Percentiles rank a stretch among this genome's conserved stretches.
These are phyloP conservation scores for Eonycteris spelaea DNA, from an alignment of 2,113 vertebrate species.

Conservation along the genomic window DNA sequence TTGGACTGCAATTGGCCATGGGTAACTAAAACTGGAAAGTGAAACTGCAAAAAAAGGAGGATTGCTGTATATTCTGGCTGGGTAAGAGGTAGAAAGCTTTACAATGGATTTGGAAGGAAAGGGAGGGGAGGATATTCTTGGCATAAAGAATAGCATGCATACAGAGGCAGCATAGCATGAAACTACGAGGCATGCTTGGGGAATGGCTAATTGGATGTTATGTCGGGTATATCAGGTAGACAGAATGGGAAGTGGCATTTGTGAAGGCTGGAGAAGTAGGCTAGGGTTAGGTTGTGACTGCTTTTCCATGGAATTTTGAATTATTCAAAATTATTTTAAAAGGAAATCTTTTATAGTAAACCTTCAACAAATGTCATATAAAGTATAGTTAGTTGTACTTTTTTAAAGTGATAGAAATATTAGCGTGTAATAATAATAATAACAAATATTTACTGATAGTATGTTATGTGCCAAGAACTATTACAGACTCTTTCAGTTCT, in stretches of 20 bases:
- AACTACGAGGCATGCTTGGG: background rate
- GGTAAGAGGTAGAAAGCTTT: background rate
- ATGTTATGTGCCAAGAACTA: background rate
- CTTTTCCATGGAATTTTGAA: background rate
- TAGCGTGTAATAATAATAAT: background rate
- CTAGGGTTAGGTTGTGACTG: background rate
- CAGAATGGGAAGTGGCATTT: background rate
- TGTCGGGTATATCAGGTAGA: background rate
- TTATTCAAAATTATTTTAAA: background rate
- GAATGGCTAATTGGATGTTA: background rate
- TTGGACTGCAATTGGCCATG: background rate
- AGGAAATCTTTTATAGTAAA: background rate
- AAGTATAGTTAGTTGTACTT: background rate
- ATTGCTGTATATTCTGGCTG: background rate
- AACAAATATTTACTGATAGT: background rate
- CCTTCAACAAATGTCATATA: background rate
- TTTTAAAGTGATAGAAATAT: background rate
- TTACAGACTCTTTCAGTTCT: background rate
- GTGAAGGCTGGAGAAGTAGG: background rate
- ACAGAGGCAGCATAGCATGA: background rate
- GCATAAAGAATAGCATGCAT: background rate
- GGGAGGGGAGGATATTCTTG: background rate
- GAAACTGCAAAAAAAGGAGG: background rate
- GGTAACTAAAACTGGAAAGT: background rate
- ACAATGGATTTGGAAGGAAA: background rate